phyloP scores from a whole-genome alignment of 2,797 vertebrate genomes.

The Nasua narica region DNA sequence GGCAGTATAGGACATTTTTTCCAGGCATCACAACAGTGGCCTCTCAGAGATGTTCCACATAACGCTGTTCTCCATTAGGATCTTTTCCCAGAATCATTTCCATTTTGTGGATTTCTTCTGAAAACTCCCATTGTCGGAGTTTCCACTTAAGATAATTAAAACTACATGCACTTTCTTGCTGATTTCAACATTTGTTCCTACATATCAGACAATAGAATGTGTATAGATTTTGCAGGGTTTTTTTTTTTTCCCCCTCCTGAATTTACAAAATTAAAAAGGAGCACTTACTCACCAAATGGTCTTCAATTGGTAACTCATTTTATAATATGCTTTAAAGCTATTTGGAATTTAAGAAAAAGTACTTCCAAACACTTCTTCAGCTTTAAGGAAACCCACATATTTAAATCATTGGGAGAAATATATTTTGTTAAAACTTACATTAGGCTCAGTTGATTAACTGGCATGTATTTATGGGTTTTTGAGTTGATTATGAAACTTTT shows the following conservation, averaged over 20 bases:
- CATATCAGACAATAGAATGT: constrained; percentile 6
- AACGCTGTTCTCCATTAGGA: constrained; percentile 51
- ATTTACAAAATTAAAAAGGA: neutral
- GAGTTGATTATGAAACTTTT: neutral
- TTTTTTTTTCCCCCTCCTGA: neutral
- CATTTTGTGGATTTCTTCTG: constrained; percentile 66
- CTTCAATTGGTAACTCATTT: neutral
- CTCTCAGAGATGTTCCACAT: constrained; percentile 51
- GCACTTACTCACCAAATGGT: neutral
- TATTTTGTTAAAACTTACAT: neutral
- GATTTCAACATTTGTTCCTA: constrained; percentile 26
- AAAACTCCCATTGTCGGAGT: constrained; percentile 41
- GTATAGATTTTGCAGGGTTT: neutral
- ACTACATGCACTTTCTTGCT: constrained; percentile 32
- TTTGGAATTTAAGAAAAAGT: neutral
- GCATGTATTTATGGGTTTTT: neutral
- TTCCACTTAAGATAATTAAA: constrained; percentile 68
- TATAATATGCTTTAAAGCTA: neutral
- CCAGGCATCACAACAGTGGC: neutral
- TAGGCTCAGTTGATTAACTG: neutral
- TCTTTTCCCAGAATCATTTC: constrained; percentile 73
- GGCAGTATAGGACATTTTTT: neutral
- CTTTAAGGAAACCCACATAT: neutral
- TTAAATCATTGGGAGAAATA: neutral
- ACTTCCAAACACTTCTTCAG: neutral